Evolutionary conservation across 1,140 invertebrate species (phyloP).

Genomic region (Drosophila parvula): DNA sequence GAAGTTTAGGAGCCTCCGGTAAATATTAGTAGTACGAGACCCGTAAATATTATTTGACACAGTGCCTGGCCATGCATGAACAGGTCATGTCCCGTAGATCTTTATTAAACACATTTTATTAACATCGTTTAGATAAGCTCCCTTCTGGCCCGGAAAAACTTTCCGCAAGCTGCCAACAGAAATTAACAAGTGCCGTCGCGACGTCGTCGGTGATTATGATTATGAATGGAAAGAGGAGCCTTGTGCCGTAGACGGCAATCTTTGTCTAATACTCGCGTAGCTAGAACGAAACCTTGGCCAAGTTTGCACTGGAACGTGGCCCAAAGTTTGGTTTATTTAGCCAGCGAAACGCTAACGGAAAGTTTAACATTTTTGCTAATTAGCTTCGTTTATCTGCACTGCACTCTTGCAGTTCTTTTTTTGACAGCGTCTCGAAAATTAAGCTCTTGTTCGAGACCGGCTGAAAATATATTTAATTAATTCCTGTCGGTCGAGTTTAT

Average conservation of each 20-base stretch:
- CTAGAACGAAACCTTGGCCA: constrained; percentile 1
- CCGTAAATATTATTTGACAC: constrained; percentile 9
- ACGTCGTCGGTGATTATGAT: constrained; percentile 46
- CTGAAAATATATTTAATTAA: constrained; percentile 24
- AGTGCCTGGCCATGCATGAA: constrained; percentile 12
- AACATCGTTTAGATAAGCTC: constrained; percentile 57
- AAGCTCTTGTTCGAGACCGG: constrained; percentile 13
- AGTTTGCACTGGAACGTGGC: constrained; percentile 46
- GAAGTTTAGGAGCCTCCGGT: neutral
- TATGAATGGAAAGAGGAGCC: constrained; percentile 18
- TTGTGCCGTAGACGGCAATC: constrained; percentile 17
- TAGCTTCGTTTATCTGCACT: constrained; percentile 53
- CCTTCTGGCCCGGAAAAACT: constrained; percentile 15
- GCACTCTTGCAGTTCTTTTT: constrained; percentile 35
- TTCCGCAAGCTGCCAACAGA: constrained; percentile 40
- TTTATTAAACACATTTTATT: constrained; percentile 50
- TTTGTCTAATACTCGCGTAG: constrained; percentile 33
- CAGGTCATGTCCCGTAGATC: constrained; percentile 8
- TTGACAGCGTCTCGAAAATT: constrained; percentile 12
- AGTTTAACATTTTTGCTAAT: constrained; percentile 54
- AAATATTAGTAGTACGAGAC: constrained; percentile 6
- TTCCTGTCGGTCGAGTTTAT: constrained; percentile 19
- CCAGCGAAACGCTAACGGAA: constrained; percentile 1
- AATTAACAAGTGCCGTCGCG: constrained; percentile 49
- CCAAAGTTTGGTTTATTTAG: constrained; percentile 30